Evolutionary conservation across 1,140 invertebrate genomes (phyloP).

Genomic region (Pseudomyrmex sp.): DNA sequence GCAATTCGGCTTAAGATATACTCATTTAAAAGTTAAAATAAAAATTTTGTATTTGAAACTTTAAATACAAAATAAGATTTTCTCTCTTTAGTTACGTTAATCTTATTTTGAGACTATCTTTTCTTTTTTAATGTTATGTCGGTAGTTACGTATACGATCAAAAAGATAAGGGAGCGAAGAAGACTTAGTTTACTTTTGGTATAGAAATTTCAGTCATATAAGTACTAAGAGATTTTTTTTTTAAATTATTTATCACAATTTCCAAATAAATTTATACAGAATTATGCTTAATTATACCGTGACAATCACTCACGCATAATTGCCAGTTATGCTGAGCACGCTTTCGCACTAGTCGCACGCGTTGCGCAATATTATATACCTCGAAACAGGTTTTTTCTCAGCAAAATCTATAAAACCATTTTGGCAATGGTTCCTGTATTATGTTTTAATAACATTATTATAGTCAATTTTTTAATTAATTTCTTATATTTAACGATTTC

Average conservation of each 20-base stretch:
- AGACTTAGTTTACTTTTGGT: not conserved
- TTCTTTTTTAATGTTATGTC: not conserved
- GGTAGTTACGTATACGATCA: not conserved
- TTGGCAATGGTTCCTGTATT: not conserved
- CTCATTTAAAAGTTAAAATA: slow-evolving; percentile 1
- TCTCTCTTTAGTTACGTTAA: not conserved
- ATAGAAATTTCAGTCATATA: not conserved
- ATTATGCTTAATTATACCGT: slow-evolving; percentile 26
- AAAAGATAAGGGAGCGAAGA: not conserved
- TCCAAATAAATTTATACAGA: slow-evolving; percentile 19
- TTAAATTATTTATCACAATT: not conserved
- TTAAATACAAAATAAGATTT: slow-evolving; percentile 19
- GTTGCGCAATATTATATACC: slow-evolving; percentile 30
- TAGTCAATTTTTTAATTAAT: slow-evolving; percentile 18
- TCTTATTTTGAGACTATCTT: slow-evolving; percentile 3
- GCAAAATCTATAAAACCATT: slow-evolving; percentile 35
- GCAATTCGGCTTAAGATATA: not conserved
- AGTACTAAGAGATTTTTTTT: slow-evolving; percentile 5
- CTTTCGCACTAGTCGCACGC: slow-evolving; percentile 39
- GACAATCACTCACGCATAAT: slow-evolving; percentile 33
- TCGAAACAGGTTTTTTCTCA: slow-evolving; percentile 38
- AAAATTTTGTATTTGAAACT: not conserved
- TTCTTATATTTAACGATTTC: not conserved
- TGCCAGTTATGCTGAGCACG: slow-evolving; percentile 20
- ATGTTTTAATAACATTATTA: not conserved